phyloP scores from a whole-genome alignment of 2,888 invertebrate genomes.

The Octonoba sinensis region DNA sequence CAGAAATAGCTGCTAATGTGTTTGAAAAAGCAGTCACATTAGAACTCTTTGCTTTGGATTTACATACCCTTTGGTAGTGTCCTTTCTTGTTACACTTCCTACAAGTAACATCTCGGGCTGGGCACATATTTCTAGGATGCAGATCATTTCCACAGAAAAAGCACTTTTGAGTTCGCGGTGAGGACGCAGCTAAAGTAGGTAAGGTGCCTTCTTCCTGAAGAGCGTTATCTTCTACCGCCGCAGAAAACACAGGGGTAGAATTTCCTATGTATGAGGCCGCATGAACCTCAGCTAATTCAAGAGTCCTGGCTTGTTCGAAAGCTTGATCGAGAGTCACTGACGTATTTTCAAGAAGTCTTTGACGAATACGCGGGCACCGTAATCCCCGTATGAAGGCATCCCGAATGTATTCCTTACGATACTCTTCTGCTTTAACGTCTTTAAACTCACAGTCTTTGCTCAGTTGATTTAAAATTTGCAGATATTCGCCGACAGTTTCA shows the following conservation, averaged over 20 bases:
- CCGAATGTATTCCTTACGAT: too few species aligned
- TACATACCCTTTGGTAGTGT: not conserved
- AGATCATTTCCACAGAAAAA: not conserved
- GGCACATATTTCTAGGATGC: slow-evolving; percentile 2
- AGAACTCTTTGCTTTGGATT: not conserved
- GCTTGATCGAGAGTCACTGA: too few species aligned
- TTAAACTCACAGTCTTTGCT: not conserved
- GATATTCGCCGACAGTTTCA: not conserved
- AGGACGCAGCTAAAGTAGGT: not conserved
- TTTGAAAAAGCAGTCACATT: too few species aligned
- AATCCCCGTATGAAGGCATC: too few species aligned
- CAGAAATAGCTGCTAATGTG: too few species aligned
- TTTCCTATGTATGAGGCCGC: not conserved
- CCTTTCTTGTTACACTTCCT: not conserved
- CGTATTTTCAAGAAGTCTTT: too few species aligned
- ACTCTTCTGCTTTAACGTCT: not conserved
- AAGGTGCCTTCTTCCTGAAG: too few species aligned
- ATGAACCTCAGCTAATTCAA: not conserved
- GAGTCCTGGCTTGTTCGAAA: not conserved
- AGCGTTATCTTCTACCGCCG: not conserved
- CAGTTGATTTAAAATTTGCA: not conserved
- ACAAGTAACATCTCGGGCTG: not conserved
- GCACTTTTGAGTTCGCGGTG: not conserved
- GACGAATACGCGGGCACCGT: too few species aligned
- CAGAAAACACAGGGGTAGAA: not conserved